Evolutionary conservation across 2,797 vertebrate species (phyloP).

Genomic region (Liasis olivaceus): DNA sequence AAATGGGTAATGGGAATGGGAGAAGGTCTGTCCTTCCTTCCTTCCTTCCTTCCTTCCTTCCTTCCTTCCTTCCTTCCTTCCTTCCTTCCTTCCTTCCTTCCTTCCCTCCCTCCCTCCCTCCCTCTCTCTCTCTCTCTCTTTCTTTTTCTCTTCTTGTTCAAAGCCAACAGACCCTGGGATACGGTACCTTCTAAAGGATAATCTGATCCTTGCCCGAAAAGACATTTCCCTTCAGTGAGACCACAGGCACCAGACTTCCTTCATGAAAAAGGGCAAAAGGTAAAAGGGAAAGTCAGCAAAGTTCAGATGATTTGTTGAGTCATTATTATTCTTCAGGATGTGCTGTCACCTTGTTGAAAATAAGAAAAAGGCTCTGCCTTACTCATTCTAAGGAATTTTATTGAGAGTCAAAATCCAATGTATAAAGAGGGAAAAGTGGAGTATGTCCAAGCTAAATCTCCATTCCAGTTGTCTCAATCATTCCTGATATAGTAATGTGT

Average conservation of each 20-base stretch:
- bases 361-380: not conserved
- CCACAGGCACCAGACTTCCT: not conserved
- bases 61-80: not conserved
- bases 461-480: not conserved
- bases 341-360: not conserved
- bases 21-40: not conserved
- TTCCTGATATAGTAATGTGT: not conserved
- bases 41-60: too few relatives aligned
- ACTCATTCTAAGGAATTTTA: not conserved
- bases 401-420: conserved; percentile 1
- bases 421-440: not conserved
- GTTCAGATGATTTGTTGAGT: conserved; percentile 1
- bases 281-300: not conserved
- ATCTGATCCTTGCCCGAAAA: not conserved
- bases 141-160: not conserved
- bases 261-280: conserved; percentile 11
- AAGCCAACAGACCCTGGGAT: not conserved
- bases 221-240: not conserved
- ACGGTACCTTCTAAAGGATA: not conserved
- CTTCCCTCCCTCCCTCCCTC: too few relatives aligned
- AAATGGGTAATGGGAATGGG: not conserved
- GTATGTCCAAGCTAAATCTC: not conserved
- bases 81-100: too few relatives aligned
- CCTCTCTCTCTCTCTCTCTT: not conserved
- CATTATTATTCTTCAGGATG: not conserved